phyloP scores from a whole-genome alignment of 2,888 invertebrate species.

The Meandrusa payeni region DNA sequence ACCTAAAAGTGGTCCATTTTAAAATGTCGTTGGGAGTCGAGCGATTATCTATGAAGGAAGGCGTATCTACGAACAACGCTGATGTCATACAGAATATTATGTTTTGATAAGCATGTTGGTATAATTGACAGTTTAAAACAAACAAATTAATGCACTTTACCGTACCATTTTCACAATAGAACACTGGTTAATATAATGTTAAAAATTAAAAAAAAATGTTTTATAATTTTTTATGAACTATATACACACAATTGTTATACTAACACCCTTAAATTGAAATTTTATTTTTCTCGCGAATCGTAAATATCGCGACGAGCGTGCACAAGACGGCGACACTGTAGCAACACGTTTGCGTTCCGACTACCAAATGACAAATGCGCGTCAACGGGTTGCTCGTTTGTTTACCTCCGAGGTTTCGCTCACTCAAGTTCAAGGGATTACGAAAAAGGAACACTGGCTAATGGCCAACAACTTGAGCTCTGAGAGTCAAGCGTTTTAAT shows the following conservation, averaged over 20 bases:
- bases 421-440: no score
- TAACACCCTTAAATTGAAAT: constrained; percentile 1
- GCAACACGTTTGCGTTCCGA: constrained; percentile 58
- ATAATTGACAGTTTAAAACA: constrained; percentile 17
- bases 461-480: no score
- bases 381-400: constrained; percentile 58
- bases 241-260: background rate
- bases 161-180: constrained; percentile 32
- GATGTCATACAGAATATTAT: constrained; percentile 31
- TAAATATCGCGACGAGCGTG: constrained; percentile 41
- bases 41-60: constrained; percentile 22
- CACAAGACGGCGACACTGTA: constrained; percentile 48
- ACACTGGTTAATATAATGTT: constrained; percentile 31
- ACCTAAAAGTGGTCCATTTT: constrained; percentile 31
- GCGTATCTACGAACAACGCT: constrained; percentile 18
- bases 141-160: constrained; percentile 33
- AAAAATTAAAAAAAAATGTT: background rate
- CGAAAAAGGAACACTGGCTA: no score
- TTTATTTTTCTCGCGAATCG: constrained; percentile 38
- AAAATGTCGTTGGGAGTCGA: constrained; percentile 19
- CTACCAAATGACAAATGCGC: constrained; percentile 76
- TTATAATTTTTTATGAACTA: background rate
- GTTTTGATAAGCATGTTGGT: constrained; percentile 28
- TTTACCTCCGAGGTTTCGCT: constrained; percentile 52
- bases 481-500: no score